A percentile compares a stretch with the other conserved stretches of the same genome.
Evolutionary conservation across 2,113 vertebrate genomes (phyloP).

Genomic region (Notechis scutatus): DNA sequence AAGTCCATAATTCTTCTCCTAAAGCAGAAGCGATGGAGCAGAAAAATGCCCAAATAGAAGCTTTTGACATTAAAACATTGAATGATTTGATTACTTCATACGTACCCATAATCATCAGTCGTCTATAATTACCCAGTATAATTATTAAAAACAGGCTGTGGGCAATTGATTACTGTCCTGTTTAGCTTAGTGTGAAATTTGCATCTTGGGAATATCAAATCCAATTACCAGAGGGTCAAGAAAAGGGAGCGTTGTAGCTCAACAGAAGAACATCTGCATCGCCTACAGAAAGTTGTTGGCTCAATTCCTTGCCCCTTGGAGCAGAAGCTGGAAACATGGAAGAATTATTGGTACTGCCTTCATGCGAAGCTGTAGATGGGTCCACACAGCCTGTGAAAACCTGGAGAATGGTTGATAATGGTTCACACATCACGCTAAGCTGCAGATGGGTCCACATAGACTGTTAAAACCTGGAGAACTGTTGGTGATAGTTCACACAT

Average conservation of each 20-base stretch:
- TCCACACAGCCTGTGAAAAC: not conserved
- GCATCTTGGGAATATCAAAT: slow-evolving; percentile 18
- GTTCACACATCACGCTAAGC: not conserved
- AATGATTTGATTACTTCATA: slow-evolving; percentile 24
- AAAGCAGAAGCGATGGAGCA: slow-evolving; percentile 15
- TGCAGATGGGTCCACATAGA: not conserved
- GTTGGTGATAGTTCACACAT: not conserved
- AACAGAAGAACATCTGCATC: not conserved
- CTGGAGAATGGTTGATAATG: not conserved
- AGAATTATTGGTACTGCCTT: not conserved
- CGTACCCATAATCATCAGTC: slow-evolving; percentile 16
- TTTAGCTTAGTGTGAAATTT: not conserved
- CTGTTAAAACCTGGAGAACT: not conserved
- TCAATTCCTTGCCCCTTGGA: not conserved
- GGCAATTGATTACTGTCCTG: slow-evolving; percentile 36
- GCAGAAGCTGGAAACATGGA: not conserved
- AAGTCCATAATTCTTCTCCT: slow-evolving; percentile 36
- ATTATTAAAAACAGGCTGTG: slow-evolving; percentile 32
- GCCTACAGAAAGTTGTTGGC: not conserved
- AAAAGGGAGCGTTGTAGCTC: not conserved
- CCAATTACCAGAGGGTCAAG: not conserved
- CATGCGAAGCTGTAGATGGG: not conserved
- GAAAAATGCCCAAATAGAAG: slow-evolving; percentile 13
- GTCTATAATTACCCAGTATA: slow-evolving; percentile 36
- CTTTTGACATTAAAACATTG: slow-evolving; percentile 14